Evolutionary conservation across 1,140 invertebrate species (phyloP).

Genomic region (Bombus ignitus): DNA sequence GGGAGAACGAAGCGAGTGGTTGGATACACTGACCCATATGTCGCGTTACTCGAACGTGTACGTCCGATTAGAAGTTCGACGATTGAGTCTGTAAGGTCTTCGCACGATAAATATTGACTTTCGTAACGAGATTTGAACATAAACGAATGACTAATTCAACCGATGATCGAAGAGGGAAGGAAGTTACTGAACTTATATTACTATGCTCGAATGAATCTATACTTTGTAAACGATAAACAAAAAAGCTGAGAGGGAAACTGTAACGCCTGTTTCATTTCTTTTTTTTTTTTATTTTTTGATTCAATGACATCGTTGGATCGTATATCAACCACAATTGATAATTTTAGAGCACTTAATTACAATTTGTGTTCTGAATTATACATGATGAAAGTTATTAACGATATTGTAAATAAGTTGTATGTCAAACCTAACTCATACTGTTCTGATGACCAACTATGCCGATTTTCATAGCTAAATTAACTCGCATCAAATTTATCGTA

Average conservation of each 20-base stretch:
- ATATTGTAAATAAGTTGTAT: background rate
- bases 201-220: background rate
- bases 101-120: slow-evolving; percentile 19
- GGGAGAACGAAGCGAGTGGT: too few relatives aligned
- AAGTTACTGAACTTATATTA: background rate
- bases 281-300: background rate
- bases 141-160: background rate
- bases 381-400: too few relatives aligned
- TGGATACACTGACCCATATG: slow-evolving; percentile 15
- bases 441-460: background rate
- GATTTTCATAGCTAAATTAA: background rate
- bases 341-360: background rate
- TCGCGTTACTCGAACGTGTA: background rate
- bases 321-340: too few relatives aligned
- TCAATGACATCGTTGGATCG: too few relatives aligned
- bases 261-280: background rate
- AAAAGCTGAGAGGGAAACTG: background rate
- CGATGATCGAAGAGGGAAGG: background rate
- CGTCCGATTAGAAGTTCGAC: background rate
- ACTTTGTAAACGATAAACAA: background rate
- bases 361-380: too few relatives aligned
- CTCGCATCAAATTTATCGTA: background rate
- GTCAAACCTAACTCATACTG: background rate
- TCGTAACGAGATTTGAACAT: background rate
- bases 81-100: background rate